Evolutionary conservation across 2,888 invertebrate species (phyloP).

Genomic region (Leptopterna dolabrata): DNA sequence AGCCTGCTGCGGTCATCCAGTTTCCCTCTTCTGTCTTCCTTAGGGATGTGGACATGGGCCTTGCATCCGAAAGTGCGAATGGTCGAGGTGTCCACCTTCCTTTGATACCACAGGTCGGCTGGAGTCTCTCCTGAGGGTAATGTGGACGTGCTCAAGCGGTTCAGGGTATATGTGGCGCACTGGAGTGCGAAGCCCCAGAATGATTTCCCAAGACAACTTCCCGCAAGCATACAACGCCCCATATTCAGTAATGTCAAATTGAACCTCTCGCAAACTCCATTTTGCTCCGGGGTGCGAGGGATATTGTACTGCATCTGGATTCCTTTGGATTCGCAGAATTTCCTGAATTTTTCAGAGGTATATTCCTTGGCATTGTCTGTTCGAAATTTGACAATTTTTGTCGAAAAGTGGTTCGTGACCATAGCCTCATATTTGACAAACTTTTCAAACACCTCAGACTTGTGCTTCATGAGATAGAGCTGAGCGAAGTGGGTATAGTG

Average conservation of each 20-base stretch:
- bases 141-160: slow-evolving; percentile 50
- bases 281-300: slow-evolving; percentile 63
- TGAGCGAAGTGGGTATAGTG: slow-evolving; percentile 63
- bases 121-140: slow-evolving; percentile 47
- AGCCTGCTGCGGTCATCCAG: slow-evolving; percentile 41
- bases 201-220: slow-evolving; percentile 59
- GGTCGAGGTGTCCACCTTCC: slow-evolving; percentile 29
- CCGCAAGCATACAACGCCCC: slow-evolving; percentile 62
- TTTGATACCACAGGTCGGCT: slow-evolving; percentile 48
- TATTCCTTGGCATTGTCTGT: slow-evolving; percentile 61
- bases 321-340: slow-evolving; percentile 61
- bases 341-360: slow-evolving; percentile 61
- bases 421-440: slow-evolving; percentile 10
- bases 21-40: slow-evolving; percentile 51
- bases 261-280: slow-evolving; percentile 63
- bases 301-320: slow-evolving; percentile 62
- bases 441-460: slow-evolving; percentile 62
- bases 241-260: slow-evolving; percentile 64
- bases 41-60: slow-evolving; percentile 45
- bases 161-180: slow-evolving; percentile 59
- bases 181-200: slow-evolving; percentile 62
- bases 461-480: slow-evolving; percentile 62
- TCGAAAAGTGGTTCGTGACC: not conserved
- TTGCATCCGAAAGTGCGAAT: slow-evolving; percentile 6
- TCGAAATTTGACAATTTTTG: slow-evolving; percentile 10